Conservation (phyloP, 2,888 invertebrate species). For the Folsomia candida region DNA sequence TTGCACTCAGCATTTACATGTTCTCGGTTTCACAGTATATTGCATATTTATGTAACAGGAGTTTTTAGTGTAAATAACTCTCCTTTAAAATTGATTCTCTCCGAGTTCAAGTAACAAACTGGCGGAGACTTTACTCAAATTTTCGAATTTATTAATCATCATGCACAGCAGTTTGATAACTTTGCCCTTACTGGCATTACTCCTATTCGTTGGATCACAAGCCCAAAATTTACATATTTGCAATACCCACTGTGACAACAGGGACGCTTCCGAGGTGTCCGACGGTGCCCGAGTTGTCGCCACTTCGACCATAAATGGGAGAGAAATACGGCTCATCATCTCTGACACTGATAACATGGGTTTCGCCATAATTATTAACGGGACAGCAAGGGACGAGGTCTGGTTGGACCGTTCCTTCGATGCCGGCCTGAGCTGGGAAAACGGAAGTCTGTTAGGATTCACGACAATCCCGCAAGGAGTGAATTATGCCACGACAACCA, state of each 20-base stretch:
- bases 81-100: too few species aligned
- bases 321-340: slow-evolving; percentile 21
- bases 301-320: slow-evolving; percentile 4
- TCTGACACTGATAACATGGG: slow-evolving; percentile 36
- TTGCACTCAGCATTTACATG: too few species aligned
- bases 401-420: slow-evolving; percentile 41
- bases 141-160: too few species aligned
- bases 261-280: slow-evolving; percentile 19
- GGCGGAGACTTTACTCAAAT: too few species aligned
- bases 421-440: slow-evolving; percentile 23
- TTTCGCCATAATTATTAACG: slow-evolving; percentile 26
- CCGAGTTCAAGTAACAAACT: too few species aligned
- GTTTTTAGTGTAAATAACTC: too few species aligned
- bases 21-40: too few species aligned
- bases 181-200: too few species aligned
- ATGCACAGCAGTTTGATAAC: too few species aligned
- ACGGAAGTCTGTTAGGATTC: slow-evolving; percentile 19
- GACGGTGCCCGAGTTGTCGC: slow-evolving; percentile 10
- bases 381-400: slow-evolving; percentile 24
- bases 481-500: not conserved
- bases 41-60: too few species aligned
- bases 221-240: slow-evolving; percentile 17
- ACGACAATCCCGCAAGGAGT: slow-evolving; percentile 14
- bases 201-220: too few species aligned
- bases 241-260: slow-evolving; percentile 29